phyloP scores from a whole-genome alignment of 2,113 vertebrate genomes.

The Clarias magur region DNA sequence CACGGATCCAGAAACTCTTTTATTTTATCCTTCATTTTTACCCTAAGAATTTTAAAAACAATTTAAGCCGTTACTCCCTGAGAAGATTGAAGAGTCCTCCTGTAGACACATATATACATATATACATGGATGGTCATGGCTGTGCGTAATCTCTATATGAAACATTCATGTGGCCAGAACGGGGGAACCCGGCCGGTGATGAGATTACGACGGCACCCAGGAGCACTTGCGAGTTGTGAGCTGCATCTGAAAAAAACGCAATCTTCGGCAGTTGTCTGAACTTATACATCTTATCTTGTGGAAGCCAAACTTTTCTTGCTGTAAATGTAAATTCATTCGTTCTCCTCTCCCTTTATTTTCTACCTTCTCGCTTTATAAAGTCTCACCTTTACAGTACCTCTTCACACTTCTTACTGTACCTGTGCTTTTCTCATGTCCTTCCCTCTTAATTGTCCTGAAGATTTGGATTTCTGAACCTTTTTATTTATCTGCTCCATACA shows the following conservation, averaged over 20 bases:
- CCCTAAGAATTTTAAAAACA: no score
- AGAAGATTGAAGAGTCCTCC: no score
- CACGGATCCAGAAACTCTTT: no score
- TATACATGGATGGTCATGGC: background rate
- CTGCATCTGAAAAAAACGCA: conserved; percentile 51
- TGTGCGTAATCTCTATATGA: conserved; percentile 29
- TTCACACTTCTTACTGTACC: background rate
- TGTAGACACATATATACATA: no score
- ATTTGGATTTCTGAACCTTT: conserved; percentile 23
- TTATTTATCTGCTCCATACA: conserved; percentile 35
- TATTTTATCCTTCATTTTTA: no score
- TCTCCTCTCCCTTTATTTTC: background rate
- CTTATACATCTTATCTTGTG: conserved; percentile 43
- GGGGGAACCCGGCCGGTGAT: conserved; percentile 25
- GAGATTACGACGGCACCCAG: conserved; percentile 42
- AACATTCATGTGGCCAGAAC: conserved; percentile 38
- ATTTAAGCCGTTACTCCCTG: no score
- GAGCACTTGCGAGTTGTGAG: conserved; percentile 17
- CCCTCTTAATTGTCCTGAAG: background rate
- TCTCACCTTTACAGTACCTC: background rate
- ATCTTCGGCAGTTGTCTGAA: conserved; percentile 44
- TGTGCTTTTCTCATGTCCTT: conserved; percentile 2
- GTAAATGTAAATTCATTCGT: background rate
- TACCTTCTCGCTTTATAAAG: background rate
- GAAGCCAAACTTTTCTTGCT: conserved; percentile 45